A percentile compares a stretch with the other conserved stretches of the same genome.
phyloP scores from a whole-genome alignment of 2,113 vertebrate species.

The Apeltes quadracus region DNA sequence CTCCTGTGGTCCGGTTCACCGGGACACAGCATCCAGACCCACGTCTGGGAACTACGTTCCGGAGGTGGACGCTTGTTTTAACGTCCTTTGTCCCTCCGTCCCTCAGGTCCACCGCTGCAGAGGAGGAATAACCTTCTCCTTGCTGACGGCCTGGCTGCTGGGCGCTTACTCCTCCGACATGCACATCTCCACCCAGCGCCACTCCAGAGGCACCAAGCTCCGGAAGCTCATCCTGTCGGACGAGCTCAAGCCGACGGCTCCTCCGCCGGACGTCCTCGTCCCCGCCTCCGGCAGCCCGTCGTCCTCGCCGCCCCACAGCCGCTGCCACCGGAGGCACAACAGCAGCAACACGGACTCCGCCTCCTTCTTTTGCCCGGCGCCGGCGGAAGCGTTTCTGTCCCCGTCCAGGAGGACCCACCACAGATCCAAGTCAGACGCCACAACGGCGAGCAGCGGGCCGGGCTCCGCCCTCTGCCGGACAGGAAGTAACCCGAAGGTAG shows the following conservation, averaged over 20 bases:
- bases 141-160: slow-evolving; percentile 91
- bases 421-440: slow-evolving; percentile 95
- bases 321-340: slow-evolving; percentile 53
- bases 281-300: slow-evolving; percentile 24
- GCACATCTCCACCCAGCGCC: slow-evolving; percentile 97
- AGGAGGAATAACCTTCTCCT: slow-evolving; percentile 92
- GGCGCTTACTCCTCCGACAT: slow-evolving; percentile 96
- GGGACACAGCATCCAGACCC: too few relatives aligned
- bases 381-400: slow-evolving; percentile 76
- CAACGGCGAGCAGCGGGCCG: slow-evolving; percentile 80
- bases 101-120: slow-evolving; percentile 87
- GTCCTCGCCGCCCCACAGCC: slow-evolving; percentile 45
- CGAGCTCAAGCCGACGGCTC: slow-evolving; percentile 85
- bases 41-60: neutral
- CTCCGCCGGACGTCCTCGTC: slow-evolving; percentile 46
- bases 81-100: neutral
- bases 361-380: neutral
- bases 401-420: slow-evolving; percentile 94
- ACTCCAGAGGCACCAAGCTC: slow-evolving; percentile 93
- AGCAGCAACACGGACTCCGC: slow-evolving; percentile 48
- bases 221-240: slow-evolving; percentile 93
- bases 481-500: slow-evolving; percentile 94
- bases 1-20: too few relatives aligned
- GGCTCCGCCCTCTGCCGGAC: slow-evolving; percentile 86
- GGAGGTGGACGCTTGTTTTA: neutral